phyloP scores from a whole-genome alignment of 2,797 vertebrate genomes.

The Tragelaphus oryx region DNA sequence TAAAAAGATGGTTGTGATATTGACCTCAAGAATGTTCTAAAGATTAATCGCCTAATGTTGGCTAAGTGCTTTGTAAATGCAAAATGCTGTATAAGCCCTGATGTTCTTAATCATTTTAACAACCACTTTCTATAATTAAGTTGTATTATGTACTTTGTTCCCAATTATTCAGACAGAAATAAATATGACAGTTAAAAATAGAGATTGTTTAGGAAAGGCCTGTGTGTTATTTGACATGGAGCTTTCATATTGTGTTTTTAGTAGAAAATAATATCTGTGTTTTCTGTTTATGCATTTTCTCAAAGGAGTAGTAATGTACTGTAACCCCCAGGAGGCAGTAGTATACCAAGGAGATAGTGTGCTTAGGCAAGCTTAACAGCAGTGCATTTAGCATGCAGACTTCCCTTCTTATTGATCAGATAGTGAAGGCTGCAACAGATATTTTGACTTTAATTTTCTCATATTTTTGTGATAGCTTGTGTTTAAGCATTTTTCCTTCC shows the following conservation, averaged over 20 bases:
- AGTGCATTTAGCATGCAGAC: not conserved
- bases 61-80: constrained; percentile 52
- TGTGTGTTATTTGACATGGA: not conserved
- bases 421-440: constrained; percentile 20
- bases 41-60: constrained; percentile 58
- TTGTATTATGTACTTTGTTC: constrained; percentile 43
- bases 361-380: not conserved
- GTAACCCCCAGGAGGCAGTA: constrained; percentile 49
- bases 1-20: constrained; percentile 41
- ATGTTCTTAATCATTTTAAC: constrained; percentile 53
- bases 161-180: constrained; percentile 25
- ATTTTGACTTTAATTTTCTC: not conserved
- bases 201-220: constrained; percentile 4
- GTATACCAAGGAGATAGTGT: constrained; percentile 12
- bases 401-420: constrained; percentile 11
- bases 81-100: constrained; percentile 7
- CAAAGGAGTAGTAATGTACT: not conserved
- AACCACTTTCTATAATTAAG: constrained; percentile 54
- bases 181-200: not conserved
- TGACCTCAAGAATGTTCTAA: constrained; percentile 37
- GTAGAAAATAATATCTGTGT: constrained; percentile 29
- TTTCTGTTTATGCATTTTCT: constrained; percentile 17
- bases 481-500: not conserved
- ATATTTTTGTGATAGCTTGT: not conserved
- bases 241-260: constrained; percentile 12